Percentiles rank a stretch among this genome's conserved stretches.
Conservation (phyloP, 2,113 vertebrate species). For the Bos taurus region DNA sequence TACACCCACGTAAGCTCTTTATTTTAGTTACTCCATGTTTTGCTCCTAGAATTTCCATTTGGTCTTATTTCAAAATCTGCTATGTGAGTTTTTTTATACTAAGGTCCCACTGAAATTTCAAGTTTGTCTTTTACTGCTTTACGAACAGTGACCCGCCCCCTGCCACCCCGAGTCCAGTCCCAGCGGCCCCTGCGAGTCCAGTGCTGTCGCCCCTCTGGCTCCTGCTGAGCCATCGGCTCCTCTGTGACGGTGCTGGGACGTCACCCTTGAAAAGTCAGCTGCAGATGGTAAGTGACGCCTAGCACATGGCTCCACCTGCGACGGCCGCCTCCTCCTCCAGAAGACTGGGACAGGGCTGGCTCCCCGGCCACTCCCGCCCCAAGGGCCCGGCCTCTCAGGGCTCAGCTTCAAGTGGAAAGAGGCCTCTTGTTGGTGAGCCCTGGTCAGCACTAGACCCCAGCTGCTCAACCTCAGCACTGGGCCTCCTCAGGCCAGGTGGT, state of each 20-base stretch:
- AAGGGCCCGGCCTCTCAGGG: neutral
- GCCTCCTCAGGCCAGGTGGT: neutral
- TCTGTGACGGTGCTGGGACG: rapidly evolving
- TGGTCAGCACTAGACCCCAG: neutral
- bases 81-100: neutral
- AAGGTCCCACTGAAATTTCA: neutral
- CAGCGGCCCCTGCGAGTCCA: rapidly evolving
- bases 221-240: rapidly evolving
- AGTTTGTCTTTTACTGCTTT: neutral
- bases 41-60: neutral
- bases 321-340: neutral
- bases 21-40: neutral
- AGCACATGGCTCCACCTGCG: rapidly evolving
- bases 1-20: rapidly evolving
- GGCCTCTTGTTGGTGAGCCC: neutral
- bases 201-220: neutral
- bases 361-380: neutral
- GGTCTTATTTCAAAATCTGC: neutral
- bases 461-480: neutral
- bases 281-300: neutral
- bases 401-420: neutral
- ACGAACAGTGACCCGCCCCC: no score
- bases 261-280: rapidly evolving
- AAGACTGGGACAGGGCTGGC: rapidly evolving
- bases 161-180: rapidly evolving